A percentile compares a stretch with the other conserved stretches of the same genome.
phyloP scores from a whole-genome alignment of 2,797 vertebrate genomes.

The Cercopithecus mitis region DNA sequence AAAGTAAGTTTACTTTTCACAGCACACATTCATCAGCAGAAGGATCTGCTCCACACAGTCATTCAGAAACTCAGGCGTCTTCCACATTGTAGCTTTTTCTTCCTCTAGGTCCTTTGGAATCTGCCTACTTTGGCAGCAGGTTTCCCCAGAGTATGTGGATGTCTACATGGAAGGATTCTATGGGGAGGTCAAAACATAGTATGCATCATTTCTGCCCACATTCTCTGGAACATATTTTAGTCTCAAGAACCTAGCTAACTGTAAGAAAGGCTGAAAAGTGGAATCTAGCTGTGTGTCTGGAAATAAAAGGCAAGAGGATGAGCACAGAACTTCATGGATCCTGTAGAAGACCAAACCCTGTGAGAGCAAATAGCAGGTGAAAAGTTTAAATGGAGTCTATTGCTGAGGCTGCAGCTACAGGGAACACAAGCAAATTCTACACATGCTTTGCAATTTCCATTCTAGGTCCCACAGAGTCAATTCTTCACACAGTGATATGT shows the following conservation, averaged over 20 bases:
- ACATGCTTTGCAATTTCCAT: neutral
- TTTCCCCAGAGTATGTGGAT: neutral
- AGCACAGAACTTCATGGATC: neutral
- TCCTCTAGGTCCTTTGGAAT: neutral
- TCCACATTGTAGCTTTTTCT: no score
- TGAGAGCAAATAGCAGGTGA: neutral
- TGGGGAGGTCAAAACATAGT: rapidly evolving
- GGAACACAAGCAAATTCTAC: neutral
- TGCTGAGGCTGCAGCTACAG: neutral
- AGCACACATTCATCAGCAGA: rapidly evolving
- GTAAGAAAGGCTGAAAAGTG: neutral
- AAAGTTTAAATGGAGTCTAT: neutral
- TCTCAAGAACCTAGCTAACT: neutral
- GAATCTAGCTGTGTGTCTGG: neutral
- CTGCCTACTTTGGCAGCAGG: neutral
- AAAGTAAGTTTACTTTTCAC: neutral
- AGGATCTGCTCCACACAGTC: neutral
- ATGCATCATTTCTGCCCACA: no score
- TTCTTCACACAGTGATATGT: neutral
- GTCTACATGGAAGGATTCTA: neutral
- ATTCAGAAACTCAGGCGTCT: neutral
- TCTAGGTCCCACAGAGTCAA: neutral
- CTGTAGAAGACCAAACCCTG: neutral
- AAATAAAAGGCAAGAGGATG: neutral
- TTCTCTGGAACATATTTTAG: neutral